Base-by-base conservation (phyloP, 2,797 vertebrate genomes). In the Acipenser oxyrinchus region DNA sequence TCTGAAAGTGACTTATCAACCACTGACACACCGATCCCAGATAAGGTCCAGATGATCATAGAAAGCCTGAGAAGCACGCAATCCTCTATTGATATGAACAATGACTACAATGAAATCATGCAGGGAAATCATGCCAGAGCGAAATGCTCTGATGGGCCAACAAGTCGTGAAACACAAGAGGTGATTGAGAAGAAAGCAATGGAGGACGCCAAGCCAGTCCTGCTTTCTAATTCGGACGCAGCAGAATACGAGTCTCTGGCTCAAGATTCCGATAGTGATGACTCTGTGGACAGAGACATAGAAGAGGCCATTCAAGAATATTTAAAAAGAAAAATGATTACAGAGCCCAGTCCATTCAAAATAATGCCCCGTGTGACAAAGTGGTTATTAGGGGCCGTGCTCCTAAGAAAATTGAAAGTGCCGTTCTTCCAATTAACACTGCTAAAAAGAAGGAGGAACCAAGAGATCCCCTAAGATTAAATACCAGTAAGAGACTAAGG, bases 221-320 rank as follows among this genome's bases (percentile, higher is more conserved):
- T 37, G 23, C 23, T 37, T 37, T 37, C 23, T 10, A 68, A 64
- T 0, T 63, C 75, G 0, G 76, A 55, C 2, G 72, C 82, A 49
- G 81, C 76, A 49, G 66, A 68, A 2, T 68, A 18, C 1, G 15
- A 18, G 15, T 18, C 79, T 1, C 73, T 84, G 10, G 85, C 76
- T 63, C 89, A 85, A 0, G 91, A 93, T 62, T 92, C 93, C 0
- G 96, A 99, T 75, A 98, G 95, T 0, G 97, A 98, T 0, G 95
- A 95, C 70, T 98, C 96, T 0, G 94, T 98, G 71, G 95, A 99
- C 81, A 74, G 93, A 67, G 94, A 88, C 64, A 99, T 99, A 1
- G 97, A 99, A 73, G 93, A 96, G 71, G 97, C 97, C 23, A 99
- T 99, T 78, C 89, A 96, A 61, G 95, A 98, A 78, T 97, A 98